Conservation (phyloP, 2,888 invertebrate species). For the Andrena trimmerana region DNA sequence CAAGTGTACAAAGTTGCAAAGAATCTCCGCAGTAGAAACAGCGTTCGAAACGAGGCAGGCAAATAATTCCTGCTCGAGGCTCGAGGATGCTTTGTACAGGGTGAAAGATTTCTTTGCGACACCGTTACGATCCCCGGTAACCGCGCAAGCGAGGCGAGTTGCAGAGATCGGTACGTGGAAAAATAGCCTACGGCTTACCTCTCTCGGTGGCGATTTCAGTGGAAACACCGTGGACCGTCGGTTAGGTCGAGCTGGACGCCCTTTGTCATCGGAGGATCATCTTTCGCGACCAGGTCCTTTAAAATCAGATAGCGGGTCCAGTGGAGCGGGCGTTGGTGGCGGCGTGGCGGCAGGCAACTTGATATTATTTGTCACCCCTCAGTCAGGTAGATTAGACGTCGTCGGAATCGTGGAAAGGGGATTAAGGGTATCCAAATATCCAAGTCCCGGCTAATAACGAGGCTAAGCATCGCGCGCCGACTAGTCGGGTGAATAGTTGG, state of each 20-base stretch:
- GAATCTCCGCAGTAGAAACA: background rate
- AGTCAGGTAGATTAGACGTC: constrained; percentile 77
- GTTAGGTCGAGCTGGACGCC: constrained; percentile 19
- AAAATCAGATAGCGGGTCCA: constrained; percentile 65
- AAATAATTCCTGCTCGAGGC: background rate
- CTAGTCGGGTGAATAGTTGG: constrained; percentile 40
- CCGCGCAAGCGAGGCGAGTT: background rate
- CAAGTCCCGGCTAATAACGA: constrained; percentile 78
- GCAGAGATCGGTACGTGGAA: background rate
- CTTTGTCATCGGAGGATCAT: constrained; percentile 64
- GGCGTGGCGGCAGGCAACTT: constrained; percentile 66
- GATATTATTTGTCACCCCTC: constrained; percentile 81
- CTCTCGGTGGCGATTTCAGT: constrained; percentile 32
- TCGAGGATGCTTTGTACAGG: constrained; percentile 3
- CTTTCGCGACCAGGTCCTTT: constrained; percentile 57
- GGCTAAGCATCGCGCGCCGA: constrained; percentile 71
- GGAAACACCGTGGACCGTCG: constrained; percentile 22
- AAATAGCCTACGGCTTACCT: constrained; percentile 21
- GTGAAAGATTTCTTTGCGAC: constrained; percentile 1
- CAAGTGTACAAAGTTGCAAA: background rate
- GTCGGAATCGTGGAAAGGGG: constrained; percentile 77
- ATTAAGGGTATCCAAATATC: constrained; percentile 84
- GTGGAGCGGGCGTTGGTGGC: background rate
- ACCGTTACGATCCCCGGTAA: constrained; percentile 12
- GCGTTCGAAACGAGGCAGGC: background rate